Percentiles rank a stretch among this genome's conserved stretches.
Evolutionary conservation across 2,797 vertebrate genomes (phyloP).

Genomic region (Taeniopygia guttata): DNA sequence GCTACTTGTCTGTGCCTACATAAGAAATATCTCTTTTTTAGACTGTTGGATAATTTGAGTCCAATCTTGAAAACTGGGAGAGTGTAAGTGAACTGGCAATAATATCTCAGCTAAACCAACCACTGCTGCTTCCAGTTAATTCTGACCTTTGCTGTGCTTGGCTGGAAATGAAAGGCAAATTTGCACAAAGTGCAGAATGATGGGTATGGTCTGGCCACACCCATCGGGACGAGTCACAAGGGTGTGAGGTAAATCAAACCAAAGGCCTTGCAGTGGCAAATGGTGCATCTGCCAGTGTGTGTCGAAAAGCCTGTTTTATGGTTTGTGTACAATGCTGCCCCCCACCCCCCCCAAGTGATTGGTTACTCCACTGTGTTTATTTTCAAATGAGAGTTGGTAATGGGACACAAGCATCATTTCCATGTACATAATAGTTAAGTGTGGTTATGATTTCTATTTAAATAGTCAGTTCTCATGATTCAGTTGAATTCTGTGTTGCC

Average conservation of each 20-base stretch:
- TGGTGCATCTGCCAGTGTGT: neutral
- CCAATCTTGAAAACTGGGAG: neutral
- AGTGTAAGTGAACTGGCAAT: neutral
- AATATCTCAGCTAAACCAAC: neutral
- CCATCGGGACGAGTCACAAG: neutral
- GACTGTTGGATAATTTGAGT: neutral
- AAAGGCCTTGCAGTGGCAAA: neutral
- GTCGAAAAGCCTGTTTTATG: accelerated
- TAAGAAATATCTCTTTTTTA: neutral
- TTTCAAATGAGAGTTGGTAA: neutral
- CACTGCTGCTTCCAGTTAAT: neutral
- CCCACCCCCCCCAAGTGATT: neutral
- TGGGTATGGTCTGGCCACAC: neutral
- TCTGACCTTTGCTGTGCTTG: neutral
- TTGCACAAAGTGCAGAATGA: neutral
- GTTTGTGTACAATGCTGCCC: neutral
- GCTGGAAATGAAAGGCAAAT: neutral
- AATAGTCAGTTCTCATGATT: neutral
- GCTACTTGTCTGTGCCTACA: neutral
- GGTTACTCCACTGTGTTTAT: neutral
- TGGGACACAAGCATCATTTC: neutral
- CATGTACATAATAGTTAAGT: neutral
- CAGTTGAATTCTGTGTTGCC: neutral
- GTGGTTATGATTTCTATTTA: neutral
- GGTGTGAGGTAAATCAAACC: neutral